phyloP scores from a whole-genome alignment of 2,888 invertebrate species.

The Amphipoea oculea region DNA sequence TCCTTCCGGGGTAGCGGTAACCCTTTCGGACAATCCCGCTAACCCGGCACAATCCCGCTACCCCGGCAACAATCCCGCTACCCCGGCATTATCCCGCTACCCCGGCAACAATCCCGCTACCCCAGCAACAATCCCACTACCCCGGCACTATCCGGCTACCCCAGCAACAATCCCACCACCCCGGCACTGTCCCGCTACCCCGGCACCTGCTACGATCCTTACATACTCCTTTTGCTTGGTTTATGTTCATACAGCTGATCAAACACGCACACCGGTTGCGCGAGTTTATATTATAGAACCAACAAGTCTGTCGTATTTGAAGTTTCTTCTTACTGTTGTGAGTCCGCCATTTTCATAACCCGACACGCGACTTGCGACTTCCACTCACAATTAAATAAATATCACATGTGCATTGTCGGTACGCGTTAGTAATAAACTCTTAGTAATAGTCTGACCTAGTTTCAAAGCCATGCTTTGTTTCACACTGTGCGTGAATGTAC shows the following conservation, averaged over 20 bases:
- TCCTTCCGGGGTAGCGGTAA: no score
- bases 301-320: background rate
- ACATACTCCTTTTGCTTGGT: background rate
- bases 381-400: slow-evolving; percentile 35
- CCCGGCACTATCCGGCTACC: no score
- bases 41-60: no score
- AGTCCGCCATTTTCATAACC: background rate
- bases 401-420: slow-evolving; percentile 22
- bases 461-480: slow-evolving; percentile 45
- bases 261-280: background rate
- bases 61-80: no score
- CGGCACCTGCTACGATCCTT: background rate
- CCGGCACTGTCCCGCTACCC: background rate
- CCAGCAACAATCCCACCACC: no score
- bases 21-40: no score
- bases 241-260: background rate
- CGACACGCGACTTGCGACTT: background rate
- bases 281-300: background rate
- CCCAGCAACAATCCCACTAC: no score
- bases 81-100: no score
- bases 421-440: slow-evolving; percentile 41
- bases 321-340: background rate
- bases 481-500: slow-evolving; percentile 50
- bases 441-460: slow-evolving; percentile 43
- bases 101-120: no score